Conservation (phyloP, 2,113 vertebrate species). For the Chionomys nivalis region DNA sequence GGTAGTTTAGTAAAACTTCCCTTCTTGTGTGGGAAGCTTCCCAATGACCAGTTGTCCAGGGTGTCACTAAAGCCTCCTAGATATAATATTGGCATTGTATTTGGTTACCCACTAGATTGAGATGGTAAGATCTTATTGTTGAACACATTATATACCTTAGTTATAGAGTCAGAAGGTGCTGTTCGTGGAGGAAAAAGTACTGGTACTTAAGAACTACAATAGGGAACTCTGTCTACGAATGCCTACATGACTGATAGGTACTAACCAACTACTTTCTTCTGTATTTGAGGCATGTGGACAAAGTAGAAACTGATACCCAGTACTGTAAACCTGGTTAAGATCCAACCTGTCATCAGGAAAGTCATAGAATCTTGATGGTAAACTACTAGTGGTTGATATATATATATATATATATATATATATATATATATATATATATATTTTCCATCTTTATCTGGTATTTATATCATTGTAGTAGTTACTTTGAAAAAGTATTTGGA, state of each 20-base stretch:
- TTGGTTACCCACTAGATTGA: neutral
- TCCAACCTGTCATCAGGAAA: neutral
- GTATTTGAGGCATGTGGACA: neutral
- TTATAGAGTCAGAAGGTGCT: neutral
- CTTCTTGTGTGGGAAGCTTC: neutral
- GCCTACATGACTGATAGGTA: neutral
- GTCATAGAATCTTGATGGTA: neutral
- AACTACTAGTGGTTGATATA: no score
- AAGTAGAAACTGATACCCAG: neutral
- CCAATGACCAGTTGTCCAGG: neutral
- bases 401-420: no score
- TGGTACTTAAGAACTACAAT: neutral
- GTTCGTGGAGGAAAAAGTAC: neutral
- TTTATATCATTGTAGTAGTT: neutral
- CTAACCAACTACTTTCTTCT: neutral
- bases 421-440: no score
- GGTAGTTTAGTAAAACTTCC: neutral
- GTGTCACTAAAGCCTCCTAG: neutral
- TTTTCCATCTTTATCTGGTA: no score
- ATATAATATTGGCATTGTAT: neutral
- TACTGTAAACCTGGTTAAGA: neutral
- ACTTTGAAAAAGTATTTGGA: neutral
- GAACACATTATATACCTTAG: neutral
- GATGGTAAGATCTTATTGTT: neutral
- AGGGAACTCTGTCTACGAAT: neutral